Base-by-base conservation (phyloP, 2,113 vertebrate genomes). In the Glaucidium brasilianum region DNA sequence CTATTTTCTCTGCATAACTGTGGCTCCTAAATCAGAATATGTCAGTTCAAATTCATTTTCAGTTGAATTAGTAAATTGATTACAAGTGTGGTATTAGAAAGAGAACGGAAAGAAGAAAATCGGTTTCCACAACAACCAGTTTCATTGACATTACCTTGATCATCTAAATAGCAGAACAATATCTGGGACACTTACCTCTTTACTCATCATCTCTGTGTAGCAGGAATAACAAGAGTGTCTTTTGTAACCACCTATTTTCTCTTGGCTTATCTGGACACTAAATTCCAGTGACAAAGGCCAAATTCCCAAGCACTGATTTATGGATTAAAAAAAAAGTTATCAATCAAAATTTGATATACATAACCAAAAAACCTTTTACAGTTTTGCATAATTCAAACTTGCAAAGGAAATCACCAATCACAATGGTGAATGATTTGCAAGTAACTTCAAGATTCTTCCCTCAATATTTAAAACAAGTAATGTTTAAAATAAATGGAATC, bases 101-200 rank as follows among this genome's bases (percentile, higher is more conserved):
- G 35, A 79, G 83, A 94, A 92, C 45, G 6, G 47, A 88, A 72
- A 92, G 69, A 95, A 94, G 45, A 58, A 96, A 95, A 93, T 60
- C 53, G 27, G 15, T 92, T 92, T 96, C 68, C 68, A 79, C 20
- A 95, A 94, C 62, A 94, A 43, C 3, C 10, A 41, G 49, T 89
- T 89, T 30, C 67, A 58, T 41, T 56, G 16, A 16, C 30, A 68
- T 80, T 77, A 45, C 23, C 34, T 14, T 37, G 60, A 92, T 88
- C n/a, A 84, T 74, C 59, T 85, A 63, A 73, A 69, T 15, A 86
- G 23, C 35, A 68, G 66, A 72, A 87, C 21, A 90, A 35, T 80
- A 53, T n/a, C n/a, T 68, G 23, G 21, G 21, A 35, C 21, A 27
- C n/a, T 80, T 73, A 6, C 43, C 43, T 34, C 9, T 62, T n/a